A percentile compares a stretch with the other conserved stretches of the same genome.
phyloP scores from a whole-genome alignment of 2,797 vertebrate genomes.

The Gobionotothen gibberifrons region DNA sequence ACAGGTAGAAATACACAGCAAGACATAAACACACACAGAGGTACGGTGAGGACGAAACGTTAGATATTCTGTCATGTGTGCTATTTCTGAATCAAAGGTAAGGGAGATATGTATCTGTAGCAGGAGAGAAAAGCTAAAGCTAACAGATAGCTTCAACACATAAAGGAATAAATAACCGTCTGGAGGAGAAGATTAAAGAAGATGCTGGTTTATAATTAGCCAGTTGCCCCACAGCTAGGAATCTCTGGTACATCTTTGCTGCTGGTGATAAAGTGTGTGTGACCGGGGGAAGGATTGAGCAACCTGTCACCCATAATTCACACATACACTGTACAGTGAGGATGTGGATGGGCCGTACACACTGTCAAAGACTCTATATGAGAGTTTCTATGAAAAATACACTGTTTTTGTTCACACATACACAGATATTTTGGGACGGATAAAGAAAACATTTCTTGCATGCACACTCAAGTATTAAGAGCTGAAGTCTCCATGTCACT shows the following conservation, averaged over 20 bases:
- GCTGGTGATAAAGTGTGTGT: conserved; percentile 76
- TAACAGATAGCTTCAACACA: conserved; percentile 57
- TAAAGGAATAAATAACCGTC: conserved; percentile 73
- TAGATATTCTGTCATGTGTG: conserved; percentile 20
- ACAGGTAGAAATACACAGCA: conserved; percentile 47
- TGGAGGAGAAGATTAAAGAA: conserved; percentile 72
- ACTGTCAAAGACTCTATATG: neutral
- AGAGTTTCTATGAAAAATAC: neutral
- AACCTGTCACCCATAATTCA: conserved; percentile 80
- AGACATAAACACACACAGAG: conserved; percentile 44
- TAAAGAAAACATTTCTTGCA: neutral
- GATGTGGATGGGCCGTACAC: neutral
- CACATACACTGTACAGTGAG: conserved; percentile 47
- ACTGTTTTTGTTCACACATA: neutral
- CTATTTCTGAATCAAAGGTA: conserved; percentile 48
- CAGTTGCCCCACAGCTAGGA: conserved; percentile 64
- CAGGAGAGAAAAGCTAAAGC: conserved; percentile 39
- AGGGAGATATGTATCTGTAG: conserved; percentile 22
- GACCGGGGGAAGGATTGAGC: conserved; percentile 64
- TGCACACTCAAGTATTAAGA: neutral
- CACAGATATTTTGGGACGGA: conserved; percentile 11
- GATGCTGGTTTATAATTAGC: conserved; percentile 83
- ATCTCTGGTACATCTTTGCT: conserved; percentile 81
- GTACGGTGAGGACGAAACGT: conserved; percentile 28
- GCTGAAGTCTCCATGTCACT: neutral